Conservation (phyloP, 2,113 vertebrate species). For the Hylia prasina region DNA sequence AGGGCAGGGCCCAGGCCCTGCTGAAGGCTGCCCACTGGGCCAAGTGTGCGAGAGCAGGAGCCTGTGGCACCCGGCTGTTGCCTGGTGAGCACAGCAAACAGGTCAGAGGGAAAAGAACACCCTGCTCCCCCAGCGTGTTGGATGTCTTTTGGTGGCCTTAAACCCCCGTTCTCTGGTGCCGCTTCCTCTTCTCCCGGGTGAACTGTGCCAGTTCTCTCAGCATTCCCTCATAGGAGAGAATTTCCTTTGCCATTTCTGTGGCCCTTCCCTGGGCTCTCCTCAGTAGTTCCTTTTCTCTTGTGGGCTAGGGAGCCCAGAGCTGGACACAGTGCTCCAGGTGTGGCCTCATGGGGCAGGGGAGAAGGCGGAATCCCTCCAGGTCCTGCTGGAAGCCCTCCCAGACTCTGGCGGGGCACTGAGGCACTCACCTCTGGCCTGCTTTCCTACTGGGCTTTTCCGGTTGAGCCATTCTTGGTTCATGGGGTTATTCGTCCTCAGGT, state of each 20-base stretch:
- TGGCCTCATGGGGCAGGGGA: neutral
- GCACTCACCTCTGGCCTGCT: rapidly evolving
- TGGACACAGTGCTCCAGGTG: neutral
- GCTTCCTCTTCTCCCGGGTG: neutral
- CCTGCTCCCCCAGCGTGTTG: neutral
- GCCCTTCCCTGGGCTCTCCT: neutral
- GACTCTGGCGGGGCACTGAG: no score
- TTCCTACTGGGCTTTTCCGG: neutral
- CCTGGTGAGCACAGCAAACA: neutral
- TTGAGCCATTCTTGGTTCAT: neutral
- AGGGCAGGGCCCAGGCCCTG: neutral
- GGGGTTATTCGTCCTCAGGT: neutral
- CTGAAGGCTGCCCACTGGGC: neutral
- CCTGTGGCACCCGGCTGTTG: rapidly evolving
- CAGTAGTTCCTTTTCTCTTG: neutral
- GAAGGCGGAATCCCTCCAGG: neutral
- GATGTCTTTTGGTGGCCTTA: neutral
- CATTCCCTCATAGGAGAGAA: neutral
- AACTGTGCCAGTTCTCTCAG: neutral
- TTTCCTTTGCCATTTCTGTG: neutral
- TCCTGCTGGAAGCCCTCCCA: neutral
- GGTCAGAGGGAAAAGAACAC: neutral
- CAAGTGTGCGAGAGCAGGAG: neutral
- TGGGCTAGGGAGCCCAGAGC: no score
- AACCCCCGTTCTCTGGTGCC: no score